Percentiles rank a stretch among this genome's conserved stretches.
Evolutionary conservation across 2,113 vertebrate species (phyloP).

Genomic region (Protomyctophum bolini): DNA sequence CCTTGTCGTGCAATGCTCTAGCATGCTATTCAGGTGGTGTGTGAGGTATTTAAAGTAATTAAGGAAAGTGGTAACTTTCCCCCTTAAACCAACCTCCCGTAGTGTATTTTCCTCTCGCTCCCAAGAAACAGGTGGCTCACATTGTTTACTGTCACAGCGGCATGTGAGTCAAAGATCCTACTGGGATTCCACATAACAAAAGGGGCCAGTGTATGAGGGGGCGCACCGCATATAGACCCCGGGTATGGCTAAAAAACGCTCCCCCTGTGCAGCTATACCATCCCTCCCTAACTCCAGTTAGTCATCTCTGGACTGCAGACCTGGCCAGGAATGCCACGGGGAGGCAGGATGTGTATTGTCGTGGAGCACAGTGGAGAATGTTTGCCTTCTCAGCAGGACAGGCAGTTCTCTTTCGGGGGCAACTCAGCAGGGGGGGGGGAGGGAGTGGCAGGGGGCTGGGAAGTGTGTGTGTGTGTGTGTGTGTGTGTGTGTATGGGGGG

Average conservation of each 20-base stretch:
- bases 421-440: slow-evolving; percentile 43
- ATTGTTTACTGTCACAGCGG: slow-evolving; percentile 28
- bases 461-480: too few species aligned
- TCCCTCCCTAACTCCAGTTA: slow-evolving; percentile 23
- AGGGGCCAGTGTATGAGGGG: slow-evolving; percentile 15
- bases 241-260: slow-evolving; percentile 3
- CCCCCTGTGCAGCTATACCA: neutral
- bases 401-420: slow-evolving; percentile 50
- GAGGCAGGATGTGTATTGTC: slow-evolving; percentile 71
- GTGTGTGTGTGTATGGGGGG: too few species aligned
- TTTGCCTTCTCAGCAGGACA: slow-evolving; percentile 72
- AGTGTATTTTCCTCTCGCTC: slow-evolving; percentile 44
- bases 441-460: too few species aligned
- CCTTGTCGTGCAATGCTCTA: slow-evolving; percentile 13
- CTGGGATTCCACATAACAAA: slow-evolving; percentile 54
- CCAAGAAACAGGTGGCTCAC: slow-evolving; percentile 60
- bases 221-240: slow-evolving; percentile 47
- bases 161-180: slow-evolving; percentile 30
- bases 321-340: slow-evolving; percentile 45
- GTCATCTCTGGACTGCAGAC: slow-evolving; percentile 32
- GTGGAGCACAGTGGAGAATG: slow-evolving; percentile 55
- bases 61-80: slow-evolving; percentile 34
- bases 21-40: slow-evolving; percentile 21
- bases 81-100: slow-evolving; percentile 35
- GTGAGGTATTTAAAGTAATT: slow-evolving; percentile 24